Evolutionary conservation across 2,888 invertebrate species (phyloP).

Genomic region (Zygaena filipendulae): DNA sequence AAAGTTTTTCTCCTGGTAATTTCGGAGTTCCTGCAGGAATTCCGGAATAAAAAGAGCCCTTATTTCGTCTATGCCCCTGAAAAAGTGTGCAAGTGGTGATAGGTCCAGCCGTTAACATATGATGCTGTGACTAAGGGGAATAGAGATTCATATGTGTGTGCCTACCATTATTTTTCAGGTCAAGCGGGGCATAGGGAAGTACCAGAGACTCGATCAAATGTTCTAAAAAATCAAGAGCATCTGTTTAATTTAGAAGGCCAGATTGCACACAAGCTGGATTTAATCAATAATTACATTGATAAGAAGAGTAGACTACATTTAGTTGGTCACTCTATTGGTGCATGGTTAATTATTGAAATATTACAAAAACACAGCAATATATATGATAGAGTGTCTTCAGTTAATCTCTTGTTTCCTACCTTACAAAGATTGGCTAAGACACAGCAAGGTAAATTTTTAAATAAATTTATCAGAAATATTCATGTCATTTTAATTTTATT

Average conservation of each 20-base stretch:
- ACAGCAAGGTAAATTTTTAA: conserved; percentile 78
- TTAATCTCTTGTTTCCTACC: conserved; percentile 87
- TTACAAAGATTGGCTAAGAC: conserved; percentile 84
- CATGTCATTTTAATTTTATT: conserved; percentile 34
- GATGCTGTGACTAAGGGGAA: no score
- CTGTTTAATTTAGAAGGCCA: conserved; percentile 83
- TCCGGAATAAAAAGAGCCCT: no score
- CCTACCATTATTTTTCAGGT: conserved; percentile 72
- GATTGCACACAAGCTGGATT: conserved; percentile 79
- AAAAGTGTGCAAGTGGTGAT: no score
- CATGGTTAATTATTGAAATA: conserved; percentile 83
- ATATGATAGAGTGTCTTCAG: conserved; percentile 65
- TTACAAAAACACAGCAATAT: conserved; percentile 69
- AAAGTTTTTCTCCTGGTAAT: no score
- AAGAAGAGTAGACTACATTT: conserved; percentile 79
- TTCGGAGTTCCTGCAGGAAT: no score
- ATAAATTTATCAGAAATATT: conserved; percentile 61
- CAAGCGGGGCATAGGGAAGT: conserved; percentile 76
- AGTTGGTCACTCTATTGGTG: conserved; percentile 92
- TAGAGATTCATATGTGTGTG: no score
- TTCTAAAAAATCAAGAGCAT: conserved; percentile 62
- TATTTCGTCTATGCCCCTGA: no score
- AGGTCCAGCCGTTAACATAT: no score
- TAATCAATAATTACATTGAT: conserved; percentile 80
- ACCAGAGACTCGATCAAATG: conserved; percentile 51